These are phyloP conservation scores for Atopsyche davidsoni DNA, from an alignment of 1,140 invertebrate species.

Conservation along the genomic window DNA sequence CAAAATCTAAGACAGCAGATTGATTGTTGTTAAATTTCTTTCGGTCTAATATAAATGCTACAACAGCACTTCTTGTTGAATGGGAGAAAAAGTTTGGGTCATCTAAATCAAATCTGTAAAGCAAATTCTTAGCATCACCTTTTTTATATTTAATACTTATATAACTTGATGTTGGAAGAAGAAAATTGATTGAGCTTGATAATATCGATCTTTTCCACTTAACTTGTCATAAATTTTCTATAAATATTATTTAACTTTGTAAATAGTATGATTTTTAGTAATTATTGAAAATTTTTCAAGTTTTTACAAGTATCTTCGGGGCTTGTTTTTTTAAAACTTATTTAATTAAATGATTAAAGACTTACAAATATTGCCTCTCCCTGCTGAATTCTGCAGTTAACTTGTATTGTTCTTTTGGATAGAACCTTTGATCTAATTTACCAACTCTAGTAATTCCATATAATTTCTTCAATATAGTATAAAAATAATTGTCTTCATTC, in stretches of 20 bases:
- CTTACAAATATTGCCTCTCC: conserved; percentile 82
- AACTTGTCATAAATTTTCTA: too few relatives aligned
- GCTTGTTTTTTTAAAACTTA: not conserved
- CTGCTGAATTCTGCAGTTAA: conserved; percentile 78
- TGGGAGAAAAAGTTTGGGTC: conserved; percentile 79
- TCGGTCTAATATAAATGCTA: conserved; percentile 86
- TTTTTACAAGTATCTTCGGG: too few relatives aligned
- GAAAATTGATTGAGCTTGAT: too few relatives aligned
- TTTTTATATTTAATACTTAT: too few relatives aligned
- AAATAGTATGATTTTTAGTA: too few relatives aligned
- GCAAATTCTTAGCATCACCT: conserved; percentile 6
- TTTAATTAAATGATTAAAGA: conserved; percentile 24
- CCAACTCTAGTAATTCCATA: not conserved
- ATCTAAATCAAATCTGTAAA: conserved; percentile 74
- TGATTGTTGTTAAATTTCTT: conserved; percentile 67
- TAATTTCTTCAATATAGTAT: conserved; percentile 2
- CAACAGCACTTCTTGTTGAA: conserved; percentile 75
- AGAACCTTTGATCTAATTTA: conserved; percentile 55
- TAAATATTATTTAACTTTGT: too few relatives aligned
- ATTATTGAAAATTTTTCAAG: too few relatives aligned
- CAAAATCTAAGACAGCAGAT: conserved; percentile 68
- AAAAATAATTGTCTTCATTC: conserved; percentile 2
- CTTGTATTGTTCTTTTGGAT: conserved; percentile 63
- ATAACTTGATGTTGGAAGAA: too few relatives aligned
- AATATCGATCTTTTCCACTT: too few relatives aligned